Evolutionary conservation across 2,797 vertebrate genomes (phyloP), one percentile per base, ranked within the genome.

Genomic region (Sebastes ruberrimus): DNA sequence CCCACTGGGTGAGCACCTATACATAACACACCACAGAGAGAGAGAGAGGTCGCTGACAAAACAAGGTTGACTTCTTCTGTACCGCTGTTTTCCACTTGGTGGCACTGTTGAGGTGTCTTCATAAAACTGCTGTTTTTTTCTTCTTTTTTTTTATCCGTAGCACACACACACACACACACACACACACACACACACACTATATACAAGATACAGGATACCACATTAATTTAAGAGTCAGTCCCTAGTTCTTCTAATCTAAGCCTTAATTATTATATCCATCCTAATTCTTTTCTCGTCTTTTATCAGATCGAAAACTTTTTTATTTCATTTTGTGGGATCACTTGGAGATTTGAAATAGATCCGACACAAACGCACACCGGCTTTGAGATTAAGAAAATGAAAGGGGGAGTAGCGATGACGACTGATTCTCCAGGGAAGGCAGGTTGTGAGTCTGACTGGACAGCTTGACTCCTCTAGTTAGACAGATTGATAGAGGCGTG

Each of bases 1-100:
- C 83, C 92, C 16, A 1, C 79, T 33, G 96, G 96, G 98, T 99
- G 89, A 96, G 94, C 72, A 11, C 22, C 27, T 16, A 2, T 18
- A 38, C 8, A 20, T 6, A 10, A 38, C 65, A 65, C 28, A 18
- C 60, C 30, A 61, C 10, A 14, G 38, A 16, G 2, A 18, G 35
- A 6, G n/a, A 27, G 10, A 18, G 7, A 62, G 16, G 35, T 38
- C 13, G 35, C 35, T 38, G 35, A 2, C 35, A 38, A 38, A 38
- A 38, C 35, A 38, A 38, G 7, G 18, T 22, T 35, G 30, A 23
- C 4, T 14, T 2, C 27, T 20, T 59, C 14, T 38, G 20, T 83
- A n/a, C 73, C 7, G 25, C 59, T 74, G 18, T 27, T 71, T 25
- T 88, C 93, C 96, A 91, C 86, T 86, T 86, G 95, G 81, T 85